Conservation (phyloP, 2,797 vertebrate species). For the Perodicticus potto region DNA sequence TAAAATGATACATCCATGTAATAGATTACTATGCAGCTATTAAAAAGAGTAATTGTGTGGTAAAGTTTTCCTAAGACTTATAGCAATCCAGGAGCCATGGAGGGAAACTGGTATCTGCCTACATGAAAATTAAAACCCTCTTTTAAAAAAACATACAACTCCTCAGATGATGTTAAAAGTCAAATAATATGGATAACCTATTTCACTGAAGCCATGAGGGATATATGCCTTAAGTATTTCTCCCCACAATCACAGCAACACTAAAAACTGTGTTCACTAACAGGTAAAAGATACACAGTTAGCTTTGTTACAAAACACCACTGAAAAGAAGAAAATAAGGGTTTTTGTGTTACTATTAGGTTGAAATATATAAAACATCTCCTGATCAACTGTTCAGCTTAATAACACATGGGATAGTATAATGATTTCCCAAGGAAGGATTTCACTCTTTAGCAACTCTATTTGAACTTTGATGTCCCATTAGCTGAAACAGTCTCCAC, state of each 20-base stretch:
- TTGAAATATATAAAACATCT: not conserved
- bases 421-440: not conserved
- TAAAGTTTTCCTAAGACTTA: conserved; percentile 30
- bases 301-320: not conserved
- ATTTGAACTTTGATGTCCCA: not conserved
- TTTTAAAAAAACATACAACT: not conserved
- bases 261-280: not conserved
- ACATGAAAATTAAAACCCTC: not conserved
- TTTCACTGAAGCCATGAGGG: not conserved
- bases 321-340: not conserved
- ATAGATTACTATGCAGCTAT: not conserved
- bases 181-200: not conserved
- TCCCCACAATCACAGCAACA: not conserved
- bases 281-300: not conserved
- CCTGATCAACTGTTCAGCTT: not conserved
- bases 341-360: not conserved
- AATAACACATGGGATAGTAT: not conserved
- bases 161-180: not conserved
- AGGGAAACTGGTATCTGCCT: not conserved
- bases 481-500: not conserved
- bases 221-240: not conserved
- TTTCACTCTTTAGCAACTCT: not conserved
- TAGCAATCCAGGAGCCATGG: not conserved
- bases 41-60: not conserved
- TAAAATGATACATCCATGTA: not conserved